Conservation (phyloP, 2,888 invertebrate genomes). For the Sabatieria punctata region DNA sequence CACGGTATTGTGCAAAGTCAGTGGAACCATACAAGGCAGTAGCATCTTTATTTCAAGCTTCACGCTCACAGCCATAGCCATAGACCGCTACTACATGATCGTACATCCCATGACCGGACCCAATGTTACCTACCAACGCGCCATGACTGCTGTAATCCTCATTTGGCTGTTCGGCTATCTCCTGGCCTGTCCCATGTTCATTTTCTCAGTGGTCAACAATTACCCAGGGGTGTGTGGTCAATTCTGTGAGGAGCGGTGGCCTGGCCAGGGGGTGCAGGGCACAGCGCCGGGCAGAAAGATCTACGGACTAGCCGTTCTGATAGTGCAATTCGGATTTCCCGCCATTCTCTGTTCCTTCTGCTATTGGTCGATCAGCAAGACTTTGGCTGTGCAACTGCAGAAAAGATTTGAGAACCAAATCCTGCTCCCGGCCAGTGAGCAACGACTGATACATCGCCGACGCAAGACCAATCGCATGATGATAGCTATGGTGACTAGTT, state of each 20-base stretch:
- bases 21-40: constrained; percentile 23
- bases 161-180: constrained; percentile 25
- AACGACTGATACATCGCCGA: constrained; percentile 20
- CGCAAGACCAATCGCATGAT: constrained; percentile 34
- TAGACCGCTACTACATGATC: constrained; percentile 25
- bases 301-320: constrained; percentile 19
- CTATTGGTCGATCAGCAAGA: constrained; percentile 13
- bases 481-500: constrained; percentile 36
- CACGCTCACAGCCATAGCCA: constrained; percentile 26
- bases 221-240: constrained; percentile 22
- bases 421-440: constrained; percentile 13
- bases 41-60: constrained; percentile 28
- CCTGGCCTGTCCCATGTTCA: constrained; percentile 23
- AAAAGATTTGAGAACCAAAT: constrained; percentile 14
- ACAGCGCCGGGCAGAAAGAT: constrained; percentile 12
- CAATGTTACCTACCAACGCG: constrained; percentile 19
- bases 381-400: constrained; percentile 10
- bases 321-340: constrained; percentile 27
- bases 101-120: constrained; percentile 13
- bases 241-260: constrained; percentile 29
- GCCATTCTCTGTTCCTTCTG: constrained; percentile 23
- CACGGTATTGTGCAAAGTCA: constrained; percentile 20
- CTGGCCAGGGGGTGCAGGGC: constrained; percentile 8
- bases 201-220: constrained; percentile 17
- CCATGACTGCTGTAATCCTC: constrained; percentile 17